Evolutionary conservation across 53 echinoderm and acorn worm species (phyloP).

Genomic region (Hippasteria phrygiana): DNA sequence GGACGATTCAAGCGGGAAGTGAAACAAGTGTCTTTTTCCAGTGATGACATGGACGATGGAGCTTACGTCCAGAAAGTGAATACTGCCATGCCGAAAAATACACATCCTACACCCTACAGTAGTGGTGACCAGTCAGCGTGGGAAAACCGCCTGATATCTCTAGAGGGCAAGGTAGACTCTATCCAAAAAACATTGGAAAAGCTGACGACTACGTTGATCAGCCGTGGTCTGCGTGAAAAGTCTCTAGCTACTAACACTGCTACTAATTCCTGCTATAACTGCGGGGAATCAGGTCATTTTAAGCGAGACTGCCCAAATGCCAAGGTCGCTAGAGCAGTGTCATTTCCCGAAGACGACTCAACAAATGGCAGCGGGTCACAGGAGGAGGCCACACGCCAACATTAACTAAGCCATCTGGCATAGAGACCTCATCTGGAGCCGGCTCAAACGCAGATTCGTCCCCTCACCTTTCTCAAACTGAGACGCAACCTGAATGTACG

Average conservation of each 20-base stretch:
- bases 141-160: background rate
- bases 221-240: background rate
- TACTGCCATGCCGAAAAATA: background rate
- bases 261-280: conserved; percentile 13
- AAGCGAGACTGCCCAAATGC: conserved; percentile 8
- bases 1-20: conserved; percentile 25
- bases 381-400: conserved; percentile 18
- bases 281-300: too few relatives aligned
- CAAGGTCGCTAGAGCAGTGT: conserved; percentile 4
- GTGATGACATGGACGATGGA: background rate
- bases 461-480: background rate
- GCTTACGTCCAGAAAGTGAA: background rate
- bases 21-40: conserved; percentile 3
- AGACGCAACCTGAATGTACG: background rate
- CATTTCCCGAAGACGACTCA: conserved; percentile 33
- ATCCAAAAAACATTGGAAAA: conserved; percentile 13
- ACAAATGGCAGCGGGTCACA: conserved; percentile 53
- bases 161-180: conserved; percentile 24
- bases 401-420: background rate
- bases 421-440: background rate
- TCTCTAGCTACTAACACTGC: background rate
- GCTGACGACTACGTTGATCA: background rate
- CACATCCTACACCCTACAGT: too few relatives aligned
- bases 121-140: background rate
- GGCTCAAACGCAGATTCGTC: background rate